A percentile compares a stretch with the other conserved stretches of the same genome.
These are phyloP conservation scores for Anastrepha obliqua DNA, from an alignment of 1,140 invertebrate species.

Conservation along the genomic window DNA sequence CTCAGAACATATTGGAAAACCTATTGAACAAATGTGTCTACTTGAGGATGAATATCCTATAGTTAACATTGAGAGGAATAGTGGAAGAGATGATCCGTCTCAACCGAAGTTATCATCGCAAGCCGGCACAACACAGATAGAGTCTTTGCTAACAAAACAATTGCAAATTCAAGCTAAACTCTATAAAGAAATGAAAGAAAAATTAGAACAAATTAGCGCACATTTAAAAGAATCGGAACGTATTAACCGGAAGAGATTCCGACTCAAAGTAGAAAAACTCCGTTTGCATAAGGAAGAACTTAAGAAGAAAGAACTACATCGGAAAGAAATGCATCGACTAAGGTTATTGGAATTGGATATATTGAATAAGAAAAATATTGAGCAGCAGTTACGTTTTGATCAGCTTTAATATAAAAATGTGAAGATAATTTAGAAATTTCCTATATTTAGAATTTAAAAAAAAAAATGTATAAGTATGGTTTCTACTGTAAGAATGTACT, in stretches of 20 bases:
- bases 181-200: slow-evolving; percentile 44
- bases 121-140: not conserved
- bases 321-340: slow-evolving; percentile 28
- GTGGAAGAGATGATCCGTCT: not conserved
- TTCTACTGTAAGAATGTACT: too few relatives aligned
- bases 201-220: slow-evolving; percentile 24
- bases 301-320: slow-evolving; percentile 10
- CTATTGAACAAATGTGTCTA: slow-evolving; percentile 16
- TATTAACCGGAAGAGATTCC: not conserved
- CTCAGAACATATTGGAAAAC: not conserved
- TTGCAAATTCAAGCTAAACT: slow-evolving; percentile 35
- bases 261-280: slow-evolving; percentile 7
- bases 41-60: slow-evolving; percentile 31
- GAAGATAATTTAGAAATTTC: too few relatives aligned
- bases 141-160: slow-evolving; percentile 14
- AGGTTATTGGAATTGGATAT: slow-evolving; percentile 35
- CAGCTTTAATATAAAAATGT: not conserved
- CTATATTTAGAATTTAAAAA: too few relatives aligned
- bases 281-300: not conserved
- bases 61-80: not conserved
- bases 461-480: too few relatives aligned
- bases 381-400: slow-evolving; percentile 16
- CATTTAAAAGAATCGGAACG: slow-evolving; percentile 19
- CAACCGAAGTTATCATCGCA: not conserved
- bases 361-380: slow-evolving; percentile 4